Conservation (phyloP, 1,140 invertebrate genomes). For the Cyclargus thomasi region DNA sequence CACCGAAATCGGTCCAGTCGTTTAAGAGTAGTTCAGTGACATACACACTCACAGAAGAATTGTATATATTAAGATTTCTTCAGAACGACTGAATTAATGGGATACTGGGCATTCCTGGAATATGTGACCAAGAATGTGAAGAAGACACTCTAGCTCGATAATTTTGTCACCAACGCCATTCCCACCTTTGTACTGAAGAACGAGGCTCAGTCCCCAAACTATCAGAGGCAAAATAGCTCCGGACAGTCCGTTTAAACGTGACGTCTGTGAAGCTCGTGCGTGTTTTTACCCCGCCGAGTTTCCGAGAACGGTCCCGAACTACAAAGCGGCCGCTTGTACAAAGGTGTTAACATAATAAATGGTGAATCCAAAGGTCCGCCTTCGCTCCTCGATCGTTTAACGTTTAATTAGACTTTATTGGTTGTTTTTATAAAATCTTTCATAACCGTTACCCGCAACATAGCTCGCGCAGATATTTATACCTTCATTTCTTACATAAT, state of each 20-base stretch:
- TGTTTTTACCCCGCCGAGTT: background rate
- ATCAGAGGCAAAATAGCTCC: too few relatives aligned
- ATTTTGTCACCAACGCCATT: background rate
- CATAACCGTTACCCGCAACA: too few relatives aligned
- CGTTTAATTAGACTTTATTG: background rate
- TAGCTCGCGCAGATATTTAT: too few relatives aligned
- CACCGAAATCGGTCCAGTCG: too few relatives aligned
- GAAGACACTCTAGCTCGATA: background rate
- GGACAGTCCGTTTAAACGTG: background rate
- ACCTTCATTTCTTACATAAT: too few relatives aligned
- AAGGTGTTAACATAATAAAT: slow-evolving; percentile 3
- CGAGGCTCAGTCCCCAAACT: too few relatives aligned
- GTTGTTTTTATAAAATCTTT: background rate
- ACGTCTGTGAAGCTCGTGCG: background rate
- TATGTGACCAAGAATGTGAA: background rate
- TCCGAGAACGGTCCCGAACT: background rate
- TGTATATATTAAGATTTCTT: too few relatives aligned
- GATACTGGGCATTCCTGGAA: background rate
- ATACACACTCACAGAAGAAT: too few relatives aligned
- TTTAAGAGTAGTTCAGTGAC: too few relatives aligned
- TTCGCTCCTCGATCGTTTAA: background rate
- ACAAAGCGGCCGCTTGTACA: background rate
- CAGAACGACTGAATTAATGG: background rate
- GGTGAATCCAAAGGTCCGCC: background rate
- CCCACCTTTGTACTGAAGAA: too few relatives aligned